phyloP scores from a whole-genome alignment of 2,888 invertebrate genomes.

The Schizotus pectinicornis region DNA sequence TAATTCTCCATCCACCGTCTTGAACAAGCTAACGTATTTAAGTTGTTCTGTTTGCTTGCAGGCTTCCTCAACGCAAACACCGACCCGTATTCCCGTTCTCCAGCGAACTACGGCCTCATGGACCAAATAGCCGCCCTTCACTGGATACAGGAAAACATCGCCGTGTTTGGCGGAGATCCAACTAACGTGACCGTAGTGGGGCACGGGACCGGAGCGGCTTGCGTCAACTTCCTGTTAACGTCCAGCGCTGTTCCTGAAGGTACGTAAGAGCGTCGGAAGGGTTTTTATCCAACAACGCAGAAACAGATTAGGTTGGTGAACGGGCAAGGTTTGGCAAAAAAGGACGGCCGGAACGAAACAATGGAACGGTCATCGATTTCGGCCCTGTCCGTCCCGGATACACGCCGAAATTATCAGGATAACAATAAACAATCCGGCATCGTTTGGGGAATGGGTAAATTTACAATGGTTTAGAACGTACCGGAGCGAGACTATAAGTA shows the following conservation, averaged over 20 bases:
- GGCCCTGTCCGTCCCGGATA: too few relatives aligned
- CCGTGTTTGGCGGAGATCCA: slow-evolving; percentile 92
- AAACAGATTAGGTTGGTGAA: too few relatives aligned
- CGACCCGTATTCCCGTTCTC: slow-evolving; percentile 83
- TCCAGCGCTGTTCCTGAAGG: slow-evolving; percentile 94
- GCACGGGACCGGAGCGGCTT: slow-evolving; percentile 94
- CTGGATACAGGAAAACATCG: slow-evolving; percentile 96
- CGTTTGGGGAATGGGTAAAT: too few relatives aligned
- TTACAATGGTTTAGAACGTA: too few relatives aligned
- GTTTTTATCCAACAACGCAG: not conserved
- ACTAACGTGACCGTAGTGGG: slow-evolving; percentile 93
- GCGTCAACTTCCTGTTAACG: slow-evolving; percentile 93
- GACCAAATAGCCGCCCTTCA: slow-evolving; percentile 95
- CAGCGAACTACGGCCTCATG: slow-evolving; percentile 97
- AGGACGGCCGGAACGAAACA: too few relatives aligned
- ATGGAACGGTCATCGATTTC: too few relatives aligned
- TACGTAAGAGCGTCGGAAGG: slow-evolving; percentile 56
- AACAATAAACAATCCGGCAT: too few relatives aligned
- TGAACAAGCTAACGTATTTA: slow-evolving; percentile 6
- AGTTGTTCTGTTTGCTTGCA: slow-evolving; percentile 56
- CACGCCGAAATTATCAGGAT: too few relatives aligned
- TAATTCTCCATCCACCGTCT: not conserved
- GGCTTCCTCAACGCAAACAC: slow-evolving; percentile 90
- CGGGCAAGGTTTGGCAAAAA: too few relatives aligned
- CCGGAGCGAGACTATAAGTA: too few relatives aligned